Evolutionary conservation across 2,113 vertebrate genomes (phyloP), one percentile per base, ranked within the genome.

Genomic region (Leptocoma aspasia): DNA sequence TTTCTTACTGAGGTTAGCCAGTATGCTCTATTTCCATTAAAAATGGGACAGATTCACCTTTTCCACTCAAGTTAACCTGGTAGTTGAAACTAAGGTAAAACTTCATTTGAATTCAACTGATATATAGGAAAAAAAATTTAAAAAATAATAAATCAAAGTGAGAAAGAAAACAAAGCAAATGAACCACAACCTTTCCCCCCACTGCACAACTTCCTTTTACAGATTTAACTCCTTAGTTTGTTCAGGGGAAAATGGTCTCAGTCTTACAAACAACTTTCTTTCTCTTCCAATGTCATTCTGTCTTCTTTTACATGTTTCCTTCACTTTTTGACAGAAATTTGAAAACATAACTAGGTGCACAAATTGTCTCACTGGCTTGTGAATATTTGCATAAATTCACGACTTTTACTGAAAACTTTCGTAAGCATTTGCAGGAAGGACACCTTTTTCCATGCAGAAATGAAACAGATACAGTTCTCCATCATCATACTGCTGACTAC

Each of bases 81-180:
- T 30, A 49, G 12, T 16, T 45, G n/a, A 64, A 82, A 79, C 14
- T 39, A 35, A 71, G 17, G 6, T 59, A 79, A 82, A 73, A 44
- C 2, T 37, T 93, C 1, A 24, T 44, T 60, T 54, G 2, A 81
- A 63, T 47, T 53, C 57, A 73, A 23, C 5, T 65, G 8, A 52
- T 33, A 77, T 2, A 12, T 9, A 42, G 9, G 4, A 0, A 18
- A 15, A 24, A 23, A 28, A n/a, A n/a, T n/a, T n/a, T n/a, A n/a
- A n/a, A n/a, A n/a, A n/a, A n/a, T n/a, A n/a, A n/a, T n/a, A 53
- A 11, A 6, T 42, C 8, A 22, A 54, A 69, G 5, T 57, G 11
- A 28, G 52, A 70, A 49, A 41, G 6, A 22, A 54, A 80, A 41
- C 4, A 37, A 50, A 27, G 11, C 9, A 66, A 77, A 33, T 14